phyloP scores from a whole-genome alignment of 2,113 vertebrate species.

The Symphodus melops region DNA sequence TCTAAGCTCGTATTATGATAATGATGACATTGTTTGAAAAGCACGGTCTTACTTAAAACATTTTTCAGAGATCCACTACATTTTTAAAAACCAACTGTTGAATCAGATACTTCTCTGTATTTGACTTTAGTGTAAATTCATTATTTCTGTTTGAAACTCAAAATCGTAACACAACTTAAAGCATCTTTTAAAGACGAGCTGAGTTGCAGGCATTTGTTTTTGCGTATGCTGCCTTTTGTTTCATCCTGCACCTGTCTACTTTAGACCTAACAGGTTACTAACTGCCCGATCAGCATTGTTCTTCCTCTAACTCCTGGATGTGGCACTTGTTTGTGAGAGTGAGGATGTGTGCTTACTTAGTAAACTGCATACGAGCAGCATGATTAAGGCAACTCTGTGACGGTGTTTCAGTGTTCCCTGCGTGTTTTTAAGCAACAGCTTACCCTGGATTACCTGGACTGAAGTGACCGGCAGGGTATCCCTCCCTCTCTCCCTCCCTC shows the following conservation, averaged over 20 bases:
- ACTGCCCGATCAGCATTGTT: not conserved
- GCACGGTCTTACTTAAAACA: too few species aligned
- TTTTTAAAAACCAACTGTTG: not conserved
- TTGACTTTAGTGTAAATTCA: not conserved
- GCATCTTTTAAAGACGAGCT: not conserved
- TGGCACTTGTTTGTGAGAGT: conserved; percentile 27
- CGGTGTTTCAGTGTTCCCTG: conserved; percentile 16
- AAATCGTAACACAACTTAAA: not conserved
- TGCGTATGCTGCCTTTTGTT: not conserved
- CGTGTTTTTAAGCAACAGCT: conserved; percentile 56
- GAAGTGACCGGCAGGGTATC: conserved; percentile 44
- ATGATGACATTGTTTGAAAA: too few species aligned
- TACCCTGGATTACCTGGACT: conserved; percentile 66
- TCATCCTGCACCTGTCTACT: not conserved
- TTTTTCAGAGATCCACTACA: too few species aligned
- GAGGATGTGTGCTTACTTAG: not conserved
- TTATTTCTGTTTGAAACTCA: not conserved
- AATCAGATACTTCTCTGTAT: not conserved
- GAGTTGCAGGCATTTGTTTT: not conserved
- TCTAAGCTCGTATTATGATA: too few species aligned
- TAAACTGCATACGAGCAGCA: conserved; percentile 30
- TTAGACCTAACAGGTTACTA: conserved; percentile 2
- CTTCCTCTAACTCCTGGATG: not conserved
- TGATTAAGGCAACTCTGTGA: conserved; percentile 31
- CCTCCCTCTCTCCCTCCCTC: conserved; percentile 14